Base-by-base conservation (phyloP, 2,888 invertebrate species). In the Strigamia transsilvanica region DNA sequence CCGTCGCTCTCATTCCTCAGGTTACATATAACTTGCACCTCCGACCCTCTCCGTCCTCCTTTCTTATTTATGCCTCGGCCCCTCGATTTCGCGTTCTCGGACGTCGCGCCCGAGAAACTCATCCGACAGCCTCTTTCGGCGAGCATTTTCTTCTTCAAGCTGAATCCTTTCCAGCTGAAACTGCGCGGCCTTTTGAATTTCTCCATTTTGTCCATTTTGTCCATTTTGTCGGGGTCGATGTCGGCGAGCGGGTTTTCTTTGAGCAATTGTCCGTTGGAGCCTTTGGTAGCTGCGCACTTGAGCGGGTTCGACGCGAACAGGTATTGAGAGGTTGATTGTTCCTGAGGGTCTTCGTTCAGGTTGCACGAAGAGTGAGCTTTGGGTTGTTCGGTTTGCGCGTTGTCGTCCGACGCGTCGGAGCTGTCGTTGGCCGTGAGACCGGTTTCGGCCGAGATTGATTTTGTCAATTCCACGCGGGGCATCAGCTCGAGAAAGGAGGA, bases 131-230 rank as follows among this genome's bases (percentile, higher is more conserved):
- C 51, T 34, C 27, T 21, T 15, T 61, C 61, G 18, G 34, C 80
- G 21, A 42, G 15, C 27, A 38, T 51, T 56, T 80, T 80, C 61
- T 82, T 82, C 13, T 80, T 81, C 42, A 83, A 82, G 12, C 78
- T 82, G 32, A 83, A 83, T 6, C 83, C 83, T 15, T 73, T 79
- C 83, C 83, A 83, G 46, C 83, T 83, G 73, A 61, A 61, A 27
- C 83, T 83, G 13, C 83, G 21, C 7, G 81, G 79, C 51, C 83
- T 78, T 78, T 82, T 81, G 81, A 81, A 83, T 61, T 82, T 82
- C 27, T 73, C 80, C 80, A 61, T 13, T 15, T 78, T n/a, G 10
- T 79, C 46, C 15, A 79, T 27, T 23, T 82, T 32, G 23, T 21
- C 41, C 23, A 27, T 27, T 27, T 27, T 27, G 15, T 23, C 15